Evolutionary conservation across 2,797 vertebrate genomes (phyloP).

Genomic region (Pristis pectinata): DNA sequence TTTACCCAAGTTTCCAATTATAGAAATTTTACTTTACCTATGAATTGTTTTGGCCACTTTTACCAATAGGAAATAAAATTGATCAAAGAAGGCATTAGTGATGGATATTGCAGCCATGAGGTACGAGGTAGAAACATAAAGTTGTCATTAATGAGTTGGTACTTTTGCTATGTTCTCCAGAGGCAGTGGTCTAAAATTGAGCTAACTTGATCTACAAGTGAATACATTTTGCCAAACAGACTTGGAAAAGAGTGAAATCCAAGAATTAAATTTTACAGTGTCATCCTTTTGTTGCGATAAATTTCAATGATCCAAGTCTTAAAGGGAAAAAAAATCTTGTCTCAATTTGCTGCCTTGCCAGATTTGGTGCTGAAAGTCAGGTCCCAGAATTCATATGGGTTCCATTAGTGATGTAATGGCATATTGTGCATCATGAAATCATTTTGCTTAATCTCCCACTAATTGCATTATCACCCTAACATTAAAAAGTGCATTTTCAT

Average conservation of each 20-base stretch:
- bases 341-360: neutral
- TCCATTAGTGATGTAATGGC: neutral
- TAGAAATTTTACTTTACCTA: neutral
- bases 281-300: neutral
- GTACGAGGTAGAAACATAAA: neutral
- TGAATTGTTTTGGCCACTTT: neutral
- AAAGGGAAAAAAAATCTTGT: neutral
- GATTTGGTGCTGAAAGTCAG: neutral
- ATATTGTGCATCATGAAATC: neutral
- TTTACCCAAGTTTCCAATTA: neutral
- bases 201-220: neutral
- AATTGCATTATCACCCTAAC: neutral
- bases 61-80: neutral
- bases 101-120: neutral
- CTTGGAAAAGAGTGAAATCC: neutral
- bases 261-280: neutral
- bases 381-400: neutral
- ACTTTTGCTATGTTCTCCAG: neutral
- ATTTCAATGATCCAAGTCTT: neutral
- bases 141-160: neutral
- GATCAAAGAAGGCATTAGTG: neutral
- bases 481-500: neutral
- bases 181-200: neutral
- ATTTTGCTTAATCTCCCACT: neutral
- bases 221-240: neutral